phyloP scores from a whole-genome alignment of 2,797 vertebrate genomes.

The Strix occidentalis region DNA sequence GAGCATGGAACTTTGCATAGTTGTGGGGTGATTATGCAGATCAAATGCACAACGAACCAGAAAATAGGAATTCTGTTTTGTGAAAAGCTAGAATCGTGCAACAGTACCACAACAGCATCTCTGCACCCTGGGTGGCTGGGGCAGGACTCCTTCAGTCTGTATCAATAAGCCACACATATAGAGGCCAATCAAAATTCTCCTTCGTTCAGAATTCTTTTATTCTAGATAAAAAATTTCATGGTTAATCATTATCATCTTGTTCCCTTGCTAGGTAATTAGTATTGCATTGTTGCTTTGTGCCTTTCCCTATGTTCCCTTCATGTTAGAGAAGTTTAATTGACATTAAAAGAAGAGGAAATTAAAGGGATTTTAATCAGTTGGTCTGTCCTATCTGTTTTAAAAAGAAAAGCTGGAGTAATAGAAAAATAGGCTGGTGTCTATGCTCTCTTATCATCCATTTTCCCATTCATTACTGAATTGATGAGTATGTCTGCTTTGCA shows the following conservation, averaged over 20 bases:
- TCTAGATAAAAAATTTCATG: slow-evolving; percentile 54
- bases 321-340: slow-evolving; percentile 69
- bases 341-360: slow-evolving; percentile 53
- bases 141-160: neutral
- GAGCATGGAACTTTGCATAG: neutral
- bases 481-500: slow-evolving; percentile 55
- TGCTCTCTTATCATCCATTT: slow-evolving; percentile 46
- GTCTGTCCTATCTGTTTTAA: slow-evolving; percentile 52
- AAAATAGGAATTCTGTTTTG: slow-evolving; percentile 13
- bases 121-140: neutral
- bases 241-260: slow-evolving; percentile 70
- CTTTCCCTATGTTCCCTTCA: slow-evolving; percentile 49
- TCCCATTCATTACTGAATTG: slow-evolving; percentile 43
- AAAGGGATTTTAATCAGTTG: slow-evolving; percentile 66
- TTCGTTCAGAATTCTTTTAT: slow-evolving; percentile 10
- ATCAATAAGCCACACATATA: neutral
- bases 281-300: slow-evolving; percentile 66
- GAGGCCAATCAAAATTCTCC: neutral
- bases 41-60: slow-evolving; percentile 42
- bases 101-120: neutral
- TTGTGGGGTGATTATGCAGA: slow-evolving; percentile 14
- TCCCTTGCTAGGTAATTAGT: slow-evolving; percentile 69
- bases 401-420: slow-evolving; percentile 46
- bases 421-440: slow-evolving; percentile 48
- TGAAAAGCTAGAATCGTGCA: neutral